Evolutionary conservation across 92 coral and sea anemone species (phyloP).

Genomic region (Umimayanthus chanpuru): DNA sequence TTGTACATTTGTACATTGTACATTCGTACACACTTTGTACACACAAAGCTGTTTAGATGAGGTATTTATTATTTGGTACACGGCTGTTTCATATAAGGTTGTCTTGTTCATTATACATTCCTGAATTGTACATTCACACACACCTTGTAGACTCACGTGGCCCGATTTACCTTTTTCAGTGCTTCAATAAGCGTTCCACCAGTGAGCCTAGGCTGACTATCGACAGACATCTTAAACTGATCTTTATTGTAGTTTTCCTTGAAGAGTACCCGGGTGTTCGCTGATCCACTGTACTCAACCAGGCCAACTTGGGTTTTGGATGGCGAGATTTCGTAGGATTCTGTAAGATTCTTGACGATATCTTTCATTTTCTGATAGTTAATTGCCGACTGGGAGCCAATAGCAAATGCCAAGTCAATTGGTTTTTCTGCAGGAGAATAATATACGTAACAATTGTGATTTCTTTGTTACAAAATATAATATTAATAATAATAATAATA

Average conservation of each 20-base stretch:
- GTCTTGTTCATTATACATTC: no score
- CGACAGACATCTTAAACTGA: slow-evolving; percentile 54
- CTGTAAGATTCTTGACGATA: slow-evolving; percentile 65
- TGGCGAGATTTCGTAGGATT: slow-evolving; percentile 65
- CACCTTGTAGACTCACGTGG: no score
- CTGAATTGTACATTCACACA: no score
- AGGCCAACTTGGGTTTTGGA: slow-evolving; percentile 73
- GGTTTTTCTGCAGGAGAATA: slow-evolving; percentile 52
- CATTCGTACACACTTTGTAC: no score
- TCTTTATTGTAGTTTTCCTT: slow-evolving; percentile 49
- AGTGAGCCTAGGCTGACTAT: slow-evolving; percentile 38
- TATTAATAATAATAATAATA: no score
- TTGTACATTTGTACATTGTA: no score
- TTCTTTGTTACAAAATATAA: no score
- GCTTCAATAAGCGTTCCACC: slow-evolving; percentile 80
- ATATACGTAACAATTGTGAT: neutral
- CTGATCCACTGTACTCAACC: slow-evolving; percentile 86
- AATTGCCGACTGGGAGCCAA: slow-evolving; percentile 73
- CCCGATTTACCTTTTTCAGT: slow-evolving; percentile 54
- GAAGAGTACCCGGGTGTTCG: slow-evolving; percentile 65
- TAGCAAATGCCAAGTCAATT: slow-evolving; percentile 79
- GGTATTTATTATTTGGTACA: no score
- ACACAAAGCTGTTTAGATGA: no score
- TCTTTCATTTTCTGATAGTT: slow-evolving; percentile 69
- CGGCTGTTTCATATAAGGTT: no score